A percentile compares a stretch with the other conserved stretches of the same genome.
These are phyloP conservation scores for Argyra leucocephala DNA, from an alignment of 2,888 invertebrate genomes.

Conservation along the genomic window DNA sequence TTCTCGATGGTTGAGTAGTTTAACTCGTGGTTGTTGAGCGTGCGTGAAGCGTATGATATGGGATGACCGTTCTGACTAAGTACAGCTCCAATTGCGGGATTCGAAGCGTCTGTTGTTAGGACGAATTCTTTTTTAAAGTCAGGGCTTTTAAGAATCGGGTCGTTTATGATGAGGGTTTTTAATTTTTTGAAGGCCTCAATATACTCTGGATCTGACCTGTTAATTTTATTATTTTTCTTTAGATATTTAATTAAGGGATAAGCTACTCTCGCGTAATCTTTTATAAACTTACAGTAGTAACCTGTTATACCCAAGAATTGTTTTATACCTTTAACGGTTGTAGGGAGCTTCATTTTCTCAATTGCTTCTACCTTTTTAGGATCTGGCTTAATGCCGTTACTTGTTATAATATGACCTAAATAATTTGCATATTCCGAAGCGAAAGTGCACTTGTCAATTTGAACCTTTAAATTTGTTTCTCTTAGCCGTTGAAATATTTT, in stretches of 20 bases:
- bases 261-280: no score
- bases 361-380: conserved; percentile 16
- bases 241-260: no score
- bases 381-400: conserved; percentile 9
- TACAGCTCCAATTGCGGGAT: conserved; percentile 17
- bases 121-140: conserved; percentile 26
- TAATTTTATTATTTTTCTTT: no score
- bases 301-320: no score
- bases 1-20: conserved; percentile 17
- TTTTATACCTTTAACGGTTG: conserved; percentile 18
- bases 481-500: not conserved
- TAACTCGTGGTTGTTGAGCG: conserved; percentile 10
- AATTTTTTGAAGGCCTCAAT: no score
- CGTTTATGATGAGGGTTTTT: no score
- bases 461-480: not conserved
- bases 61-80: conserved; percentile 16
- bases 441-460: conserved; percentile 7
- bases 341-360: conserved; percentile 18
- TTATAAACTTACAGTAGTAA: no score
- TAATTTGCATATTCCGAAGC: not conserved
- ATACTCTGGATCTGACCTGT: no score
- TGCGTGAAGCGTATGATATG: conserved; percentile 15
- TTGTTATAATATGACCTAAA: not conserved
- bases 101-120: conserved; percentile 19
- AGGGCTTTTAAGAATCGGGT: conserved; percentile 29